Conservation (phyloP, 2,113 vertebrate genomes). For the Tachycineta bicolor region DNA sequence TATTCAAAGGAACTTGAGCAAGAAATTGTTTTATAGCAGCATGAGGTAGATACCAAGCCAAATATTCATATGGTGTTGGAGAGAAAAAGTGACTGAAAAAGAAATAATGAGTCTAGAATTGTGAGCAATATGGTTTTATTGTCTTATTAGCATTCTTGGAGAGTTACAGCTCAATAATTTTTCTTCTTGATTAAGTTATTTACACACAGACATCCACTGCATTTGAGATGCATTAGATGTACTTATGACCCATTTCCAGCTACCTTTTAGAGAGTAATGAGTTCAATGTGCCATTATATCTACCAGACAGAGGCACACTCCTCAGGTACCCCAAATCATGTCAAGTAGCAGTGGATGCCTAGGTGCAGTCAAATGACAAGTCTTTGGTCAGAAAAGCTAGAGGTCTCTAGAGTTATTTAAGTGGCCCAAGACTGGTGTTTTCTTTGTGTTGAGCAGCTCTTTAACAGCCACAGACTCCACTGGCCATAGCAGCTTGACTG, state of each 20-base stretch:
- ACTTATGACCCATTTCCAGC: background rate
- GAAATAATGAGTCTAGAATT: background rate
- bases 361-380: background rate
- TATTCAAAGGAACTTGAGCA: background rate
- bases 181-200: background rate
- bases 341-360: background rate
- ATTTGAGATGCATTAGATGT: background rate
- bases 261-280: background rate
- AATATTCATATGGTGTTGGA: background rate
- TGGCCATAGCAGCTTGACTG: background rate
- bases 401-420: background rate
- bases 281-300: background rate
- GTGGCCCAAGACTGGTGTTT: background rate
- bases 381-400: background rate
- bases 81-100: background rate
- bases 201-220: background rate
- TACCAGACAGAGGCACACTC: background rate
- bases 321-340: background rate
- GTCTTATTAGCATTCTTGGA: background rate
- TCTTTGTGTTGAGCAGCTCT: background rate
- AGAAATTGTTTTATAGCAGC: background rate
- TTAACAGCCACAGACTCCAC: background rate
- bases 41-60: background rate
- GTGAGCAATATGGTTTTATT: background rate
- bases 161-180: background rate